Conservation (phyloP, 2,888 invertebrate genomes). For the Catocala fraxini region DNA sequence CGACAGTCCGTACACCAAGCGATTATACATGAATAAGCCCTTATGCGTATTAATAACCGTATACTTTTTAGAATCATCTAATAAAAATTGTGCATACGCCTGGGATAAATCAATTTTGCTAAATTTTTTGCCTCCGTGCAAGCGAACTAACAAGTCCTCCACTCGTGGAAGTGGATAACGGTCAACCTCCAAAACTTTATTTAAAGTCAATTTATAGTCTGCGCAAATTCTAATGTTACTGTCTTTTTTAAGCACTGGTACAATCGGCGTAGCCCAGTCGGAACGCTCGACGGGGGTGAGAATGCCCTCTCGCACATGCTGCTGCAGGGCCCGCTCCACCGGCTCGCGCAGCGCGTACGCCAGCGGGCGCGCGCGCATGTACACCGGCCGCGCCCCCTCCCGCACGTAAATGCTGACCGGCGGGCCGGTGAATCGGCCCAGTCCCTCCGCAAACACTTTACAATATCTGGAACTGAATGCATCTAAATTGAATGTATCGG, state of each 20-base stretch:
- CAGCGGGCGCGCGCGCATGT: constrained; percentile 19
- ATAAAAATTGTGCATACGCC: constrained; percentile 19
- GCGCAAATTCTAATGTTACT: constrained; percentile 24
- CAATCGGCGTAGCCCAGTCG: neutral
- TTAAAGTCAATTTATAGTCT: no score
- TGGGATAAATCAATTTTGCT: no score
- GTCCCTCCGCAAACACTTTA: constrained; percentile 18
- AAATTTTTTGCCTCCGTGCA: no score
- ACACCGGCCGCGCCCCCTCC: constrained; percentile 5
- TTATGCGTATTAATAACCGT: constrained; percentile 37
- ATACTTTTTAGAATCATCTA: constrained; percentile 24
- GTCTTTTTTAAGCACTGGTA: constrained; percentile 12
- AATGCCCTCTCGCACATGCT: constrained; percentile 8
- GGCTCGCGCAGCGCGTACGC: constrained; percentile 7
- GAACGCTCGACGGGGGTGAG: constrained; percentile 2
- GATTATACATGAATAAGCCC: constrained; percentile 9
- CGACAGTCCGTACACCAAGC: constrained; percentile 28
- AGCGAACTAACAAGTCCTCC: no score
- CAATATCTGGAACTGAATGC: constrained; percentile 17
- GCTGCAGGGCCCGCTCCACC: constrained; percentile 18
- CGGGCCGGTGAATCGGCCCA: constrained; percentile 14
- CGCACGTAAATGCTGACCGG: constrained; percentile 8
- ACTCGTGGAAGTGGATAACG: no score
- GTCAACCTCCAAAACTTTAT: no score
- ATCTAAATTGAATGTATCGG: neutral